Conservation (phyloP, 2,888 invertebrate species). For the Ryuthela nishihirai region DNA sequence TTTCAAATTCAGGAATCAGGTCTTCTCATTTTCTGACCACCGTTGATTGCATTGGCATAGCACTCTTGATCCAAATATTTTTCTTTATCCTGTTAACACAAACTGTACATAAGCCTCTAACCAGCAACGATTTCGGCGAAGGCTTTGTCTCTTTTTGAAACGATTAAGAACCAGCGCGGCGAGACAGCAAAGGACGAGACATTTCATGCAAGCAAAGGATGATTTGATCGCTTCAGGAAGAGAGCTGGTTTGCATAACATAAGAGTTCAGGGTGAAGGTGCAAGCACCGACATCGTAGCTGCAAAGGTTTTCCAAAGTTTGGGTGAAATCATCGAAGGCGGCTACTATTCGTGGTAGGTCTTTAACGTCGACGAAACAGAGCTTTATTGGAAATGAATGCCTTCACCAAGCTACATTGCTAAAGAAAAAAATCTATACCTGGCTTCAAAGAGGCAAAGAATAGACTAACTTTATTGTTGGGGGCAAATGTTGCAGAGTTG, state of each 20-base stretch:
- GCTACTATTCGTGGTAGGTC: too few relatives aligned
- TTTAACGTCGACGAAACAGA: constrained; percentile 34
- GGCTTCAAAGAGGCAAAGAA: constrained; percentile 15
- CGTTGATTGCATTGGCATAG: too few relatives aligned
- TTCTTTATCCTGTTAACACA: neutral
- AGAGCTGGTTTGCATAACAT: constrained; percentile 20
- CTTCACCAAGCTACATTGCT: constrained; percentile 3
- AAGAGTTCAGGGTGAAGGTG: constrained; percentile 12
- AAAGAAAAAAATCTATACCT: constrained; percentile 7
- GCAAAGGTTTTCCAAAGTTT: constrained; percentile 2
- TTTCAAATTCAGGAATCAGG: constrained; percentile 11
- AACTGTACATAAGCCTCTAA: neutral
- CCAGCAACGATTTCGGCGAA: constrained; percentile 8
- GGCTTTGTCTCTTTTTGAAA: constrained; percentile 10
- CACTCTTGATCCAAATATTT: constrained; percentile 1
- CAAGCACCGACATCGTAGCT: constrained; percentile 6
- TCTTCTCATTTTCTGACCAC: neutral
- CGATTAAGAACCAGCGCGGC: neutral
- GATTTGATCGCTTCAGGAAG: constrained; percentile 30
- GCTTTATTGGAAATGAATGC: constrained; percentile 27
- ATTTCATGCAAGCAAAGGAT: constrained; percentile 26
- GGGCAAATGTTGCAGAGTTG: constrained; percentile 19
- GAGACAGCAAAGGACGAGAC: constrained; percentile 3
- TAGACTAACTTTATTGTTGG: constrained; percentile 13
- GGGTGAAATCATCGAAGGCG: neutral